Evolutionary conservation across 2,797 vertebrate species (phyloP).

Genomic region (Mallotus villosus): DNA sequence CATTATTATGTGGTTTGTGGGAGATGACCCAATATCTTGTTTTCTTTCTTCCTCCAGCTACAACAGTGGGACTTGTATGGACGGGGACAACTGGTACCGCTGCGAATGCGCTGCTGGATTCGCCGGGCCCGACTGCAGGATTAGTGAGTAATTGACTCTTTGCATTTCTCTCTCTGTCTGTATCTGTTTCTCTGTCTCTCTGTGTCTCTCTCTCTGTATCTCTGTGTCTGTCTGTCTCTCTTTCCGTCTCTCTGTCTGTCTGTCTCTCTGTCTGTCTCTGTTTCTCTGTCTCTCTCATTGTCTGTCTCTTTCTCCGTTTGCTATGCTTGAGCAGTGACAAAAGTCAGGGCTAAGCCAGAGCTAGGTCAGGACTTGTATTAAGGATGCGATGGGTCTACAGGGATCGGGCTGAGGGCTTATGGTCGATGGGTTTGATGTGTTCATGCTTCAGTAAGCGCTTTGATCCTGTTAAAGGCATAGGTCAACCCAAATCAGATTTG

Average conservation of each 20-base stretch:
- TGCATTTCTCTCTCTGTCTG: conserved; percentile 8
- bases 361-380: neutral
- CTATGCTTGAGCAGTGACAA: conserved; percentile 6
- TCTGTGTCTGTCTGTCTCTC: too few relatives aligned
- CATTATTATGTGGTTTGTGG: neutral
- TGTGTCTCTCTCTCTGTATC: neutral
- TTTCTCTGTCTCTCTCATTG: neutral
- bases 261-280: conserved; percentile 5
- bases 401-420: neutral
- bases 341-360: conserved; percentile 4
- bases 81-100: conserved; percentile 98
- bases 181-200: neutral
- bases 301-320: neutral
- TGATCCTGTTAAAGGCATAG: conserved; percentile 7
- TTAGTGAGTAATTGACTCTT: conserved; percentile 86
- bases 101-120: conserved; percentile 96
- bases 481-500: neutral
- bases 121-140: conserved; percentile 95
- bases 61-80: conserved; percentile 95
- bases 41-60: conserved; percentile 74
- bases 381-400: neutral
- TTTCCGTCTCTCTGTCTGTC: neutral
- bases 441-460: neutral
- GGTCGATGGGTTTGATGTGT: neutral
- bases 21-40: conserved; percentile 2